Percentiles rank a stretch among this genome's conserved stretches.
Conservation (phyloP, 1,140 invertebrate species). For the Drosophila sp. region DNA sequence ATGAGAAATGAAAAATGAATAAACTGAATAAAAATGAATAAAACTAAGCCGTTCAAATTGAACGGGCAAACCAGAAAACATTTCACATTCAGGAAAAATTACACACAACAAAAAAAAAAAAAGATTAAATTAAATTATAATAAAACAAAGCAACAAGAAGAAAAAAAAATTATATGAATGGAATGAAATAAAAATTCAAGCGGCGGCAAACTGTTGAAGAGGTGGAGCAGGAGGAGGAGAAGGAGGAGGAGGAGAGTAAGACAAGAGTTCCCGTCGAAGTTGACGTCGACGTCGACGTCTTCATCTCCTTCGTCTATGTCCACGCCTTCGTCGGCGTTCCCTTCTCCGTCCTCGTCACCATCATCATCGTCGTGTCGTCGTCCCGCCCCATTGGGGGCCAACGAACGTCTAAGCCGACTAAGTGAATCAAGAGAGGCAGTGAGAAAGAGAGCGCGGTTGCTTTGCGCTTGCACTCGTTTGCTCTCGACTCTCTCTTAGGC, state of each 20-base stretch:
- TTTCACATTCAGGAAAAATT: conserved; percentile 62
- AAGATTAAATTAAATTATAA: no score
- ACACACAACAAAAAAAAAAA: conserved; percentile 47
- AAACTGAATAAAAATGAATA: conserved; percentile 46
- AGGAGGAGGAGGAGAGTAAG: background rate
- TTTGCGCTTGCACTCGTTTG: background rate
- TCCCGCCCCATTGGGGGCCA: conserved; percentile 60
- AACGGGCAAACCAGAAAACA: conserved; percentile 47
- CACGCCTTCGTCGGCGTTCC: background rate
- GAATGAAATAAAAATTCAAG: conserved; percentile 43
- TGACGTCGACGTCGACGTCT: conserved; percentile 11
- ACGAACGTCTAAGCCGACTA: conserved; percentile 77
- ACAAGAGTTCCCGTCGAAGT: conserved; percentile 25
- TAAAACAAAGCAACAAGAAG: conserved; percentile 15
- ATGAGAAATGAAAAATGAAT: conserved; percentile 40
- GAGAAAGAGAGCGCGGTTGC: conserved; percentile 14
- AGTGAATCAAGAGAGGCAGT: conserved; percentile 32
- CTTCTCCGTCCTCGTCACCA: background rate
- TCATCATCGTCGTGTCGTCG: conserved; percentile 23
- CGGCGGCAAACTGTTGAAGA: conserved; percentile 6
- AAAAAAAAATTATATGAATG: conserved; percentile 50
- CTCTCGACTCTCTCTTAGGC: conserved; percentile 3
- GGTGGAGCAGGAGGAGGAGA: background rate
- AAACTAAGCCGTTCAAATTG: conserved; percentile 35
- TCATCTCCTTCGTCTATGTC: conserved; percentile 17